Evolutionary conservation across 2,888 invertebrate species (phyloP).

Genomic region (Pocota personata): DNA sequence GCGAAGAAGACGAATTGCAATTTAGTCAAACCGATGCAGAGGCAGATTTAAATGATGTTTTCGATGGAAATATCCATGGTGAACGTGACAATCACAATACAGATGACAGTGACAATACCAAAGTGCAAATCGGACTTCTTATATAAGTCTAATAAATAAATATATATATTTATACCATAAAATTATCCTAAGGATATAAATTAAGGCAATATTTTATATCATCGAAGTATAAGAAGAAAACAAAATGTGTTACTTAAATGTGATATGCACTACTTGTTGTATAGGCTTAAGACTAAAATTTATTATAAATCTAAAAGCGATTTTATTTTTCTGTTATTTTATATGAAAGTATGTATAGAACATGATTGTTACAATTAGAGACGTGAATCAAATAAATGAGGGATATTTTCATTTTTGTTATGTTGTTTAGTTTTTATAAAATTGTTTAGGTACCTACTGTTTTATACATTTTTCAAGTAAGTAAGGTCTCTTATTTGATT

Average conservation of each 20-base stretch:
- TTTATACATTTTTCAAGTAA: background rate
- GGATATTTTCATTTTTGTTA: conserved; percentile 58
- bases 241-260: conserved; percentile 73
- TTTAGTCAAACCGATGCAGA: conserved; percentile 80
- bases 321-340: conserved; percentile 42
- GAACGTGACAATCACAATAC: conserved; percentile 12
- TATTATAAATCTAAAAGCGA: conserved; percentile 26
- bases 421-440: conserved; percentile 30
- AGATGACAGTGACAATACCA: conserved; percentile 41
- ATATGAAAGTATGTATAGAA: conserved; percentile 16
- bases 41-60: conserved; percentile 59
- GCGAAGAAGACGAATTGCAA: conserved; percentile 80
- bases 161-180: background rate
- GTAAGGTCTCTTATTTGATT: background rate
- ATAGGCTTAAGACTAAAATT: conserved; percentile 45
- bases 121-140: conserved; percentile 44
- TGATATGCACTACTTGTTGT: conserved; percentile 75
- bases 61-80: background rate
- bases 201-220: conserved; percentile 9
- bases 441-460: background rate
- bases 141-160: conserved; percentile 2
- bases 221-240: conserved; percentile 35
- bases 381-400: conserved; percentile 42
- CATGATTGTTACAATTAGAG: background rate
- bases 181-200: conserved; percentile 19